Conservation (phyloP, 2,113 vertebrate species). For the Grus americana region DNA sequence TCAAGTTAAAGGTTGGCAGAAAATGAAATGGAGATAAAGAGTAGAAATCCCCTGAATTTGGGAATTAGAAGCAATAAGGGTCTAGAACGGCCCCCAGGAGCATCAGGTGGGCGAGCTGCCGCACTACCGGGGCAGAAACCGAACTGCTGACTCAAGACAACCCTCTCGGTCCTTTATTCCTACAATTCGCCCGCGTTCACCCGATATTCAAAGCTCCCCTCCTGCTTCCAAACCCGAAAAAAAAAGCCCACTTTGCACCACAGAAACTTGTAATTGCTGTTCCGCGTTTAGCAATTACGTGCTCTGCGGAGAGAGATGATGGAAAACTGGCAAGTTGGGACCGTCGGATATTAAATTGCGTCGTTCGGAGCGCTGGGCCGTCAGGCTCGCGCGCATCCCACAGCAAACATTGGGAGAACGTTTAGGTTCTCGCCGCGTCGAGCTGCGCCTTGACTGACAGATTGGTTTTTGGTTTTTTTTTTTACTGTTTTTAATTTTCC, state of each 20-base stretch:
- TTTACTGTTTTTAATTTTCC: neutral
- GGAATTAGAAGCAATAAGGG: neutral
- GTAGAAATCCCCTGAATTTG: too few relatives aligned
- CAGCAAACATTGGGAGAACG: neutral
- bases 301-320: neutral
- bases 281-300: fast-evolving
- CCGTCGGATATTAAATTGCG: neutral
- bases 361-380: neutral
- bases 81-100: neutral
- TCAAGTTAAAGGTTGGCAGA: too few relatives aligned
- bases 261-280: neutral
- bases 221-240: neutral
- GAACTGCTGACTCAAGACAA: neutral
- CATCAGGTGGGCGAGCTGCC: neutral
- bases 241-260: neutral
- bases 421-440: neutral
- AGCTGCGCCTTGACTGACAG: neutral
- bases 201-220: neutral
- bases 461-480: neutral
- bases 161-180: neutral
- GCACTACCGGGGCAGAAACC: too few relatives aligned
- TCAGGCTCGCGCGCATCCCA: neutral
- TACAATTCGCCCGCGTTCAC: neutral
- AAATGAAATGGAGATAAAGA: neutral
- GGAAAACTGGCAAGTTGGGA: neutral